Conservation (phyloP, 2,888 invertebrate species). For the Caenorhabditis wallacei region DNA sequence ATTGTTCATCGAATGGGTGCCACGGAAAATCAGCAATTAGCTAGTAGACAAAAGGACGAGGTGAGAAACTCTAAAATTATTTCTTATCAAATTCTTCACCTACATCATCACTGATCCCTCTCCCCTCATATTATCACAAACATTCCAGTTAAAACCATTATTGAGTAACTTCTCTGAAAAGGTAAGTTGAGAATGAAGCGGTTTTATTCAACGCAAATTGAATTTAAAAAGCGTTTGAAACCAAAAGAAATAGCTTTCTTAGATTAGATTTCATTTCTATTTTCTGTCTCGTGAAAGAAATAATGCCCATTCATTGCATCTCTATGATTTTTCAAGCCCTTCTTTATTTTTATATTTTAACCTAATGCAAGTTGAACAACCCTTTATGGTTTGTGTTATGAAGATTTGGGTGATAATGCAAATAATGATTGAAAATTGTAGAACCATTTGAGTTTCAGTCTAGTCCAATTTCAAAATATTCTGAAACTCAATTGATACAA, state of each 20-base stretch:
- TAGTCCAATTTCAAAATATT: background rate
- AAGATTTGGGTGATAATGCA: slow-evolving; percentile 7
- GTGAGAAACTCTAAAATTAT: slow-evolving; percentile 53
- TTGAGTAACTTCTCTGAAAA: slow-evolving; percentile 75
- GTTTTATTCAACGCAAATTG: slow-evolving; percentile 2
- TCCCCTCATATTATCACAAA: slow-evolving; percentile 8
- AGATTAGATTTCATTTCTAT: slow-evolving; percentile 29
- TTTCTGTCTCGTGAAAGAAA: slow-evolving; percentile 27
- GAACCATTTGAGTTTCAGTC: too few relatives aligned
- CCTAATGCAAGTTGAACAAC: slow-evolving; percentile 21
- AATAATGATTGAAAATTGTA: background rate
- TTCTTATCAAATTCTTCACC: background rate
- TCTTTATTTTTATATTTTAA: slow-evolving; percentile 29
- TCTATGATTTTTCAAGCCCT: slow-evolving; percentile 48
- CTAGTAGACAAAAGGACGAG: slow-evolving; percentile 80
- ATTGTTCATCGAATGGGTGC: slow-evolving; percentile 91
- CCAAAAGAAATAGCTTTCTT: slow-evolving; percentile 29
- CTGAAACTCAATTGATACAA: too few relatives aligned
- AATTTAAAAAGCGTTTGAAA: slow-evolving; percentile 10
- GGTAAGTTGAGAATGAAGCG: slow-evolving; percentile 70
- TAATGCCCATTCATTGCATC: slow-evolving; percentile 26
- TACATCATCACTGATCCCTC: background rate
- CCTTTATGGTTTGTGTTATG: slow-evolving; percentile 40
- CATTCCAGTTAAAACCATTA: slow-evolving; percentile 77
- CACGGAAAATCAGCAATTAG: slow-evolving; percentile 81